phyloP scores from a whole-genome alignment of 2,113 vertebrate species.

The Loxodonta africana region DNA sequence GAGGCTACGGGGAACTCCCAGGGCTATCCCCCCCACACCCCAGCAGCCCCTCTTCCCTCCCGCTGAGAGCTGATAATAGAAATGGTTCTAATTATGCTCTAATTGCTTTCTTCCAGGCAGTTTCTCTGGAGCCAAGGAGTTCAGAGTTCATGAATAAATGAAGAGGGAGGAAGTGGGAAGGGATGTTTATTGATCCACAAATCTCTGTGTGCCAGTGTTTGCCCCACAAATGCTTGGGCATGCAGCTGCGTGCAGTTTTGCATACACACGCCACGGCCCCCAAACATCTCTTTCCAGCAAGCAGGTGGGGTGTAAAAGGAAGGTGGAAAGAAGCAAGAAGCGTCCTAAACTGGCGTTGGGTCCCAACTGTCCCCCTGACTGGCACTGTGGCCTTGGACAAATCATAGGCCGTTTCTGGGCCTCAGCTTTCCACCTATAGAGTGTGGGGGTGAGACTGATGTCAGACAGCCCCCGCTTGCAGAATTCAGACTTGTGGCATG shows the following conservation, averaged over 20 bases:
- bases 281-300: background rate
- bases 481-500: background rate
- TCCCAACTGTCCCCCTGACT: background rate
- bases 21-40: background rate
- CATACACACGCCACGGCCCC: background rate
- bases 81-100: slow-evolving; percentile 80
- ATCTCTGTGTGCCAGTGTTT: slow-evolving; percentile 58
- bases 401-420: background rate
- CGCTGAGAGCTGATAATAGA: slow-evolving; percentile 64
- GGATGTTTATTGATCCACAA: slow-evolving; percentile 69
- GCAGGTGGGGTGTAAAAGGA: background rate
- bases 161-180: slow-evolving; percentile 42
- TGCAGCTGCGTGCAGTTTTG: background rate
- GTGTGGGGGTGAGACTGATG: background rate
- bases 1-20: slow-evolving; percentile 60
- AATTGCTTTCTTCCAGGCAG: slow-evolving; percentile 83
- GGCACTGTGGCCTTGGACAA: background rate
- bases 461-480: background rate
- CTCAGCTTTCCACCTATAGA: background rate
- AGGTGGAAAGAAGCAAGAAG: background rate
- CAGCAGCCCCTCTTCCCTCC: slow-evolving; percentile 24
- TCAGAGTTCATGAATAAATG: slow-evolving; percentile 73
- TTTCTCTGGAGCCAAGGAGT: slow-evolving; percentile 80
- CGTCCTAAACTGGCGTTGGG: background rate
- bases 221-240: slow-evolving; percentile 54